A percentile compares a stretch with the other conserved stretches of the same genome.
Evolutionary conservation across 2,113 vertebrate genomes (phyloP).

Genomic region (Ranitomeya variabilis): DNA sequence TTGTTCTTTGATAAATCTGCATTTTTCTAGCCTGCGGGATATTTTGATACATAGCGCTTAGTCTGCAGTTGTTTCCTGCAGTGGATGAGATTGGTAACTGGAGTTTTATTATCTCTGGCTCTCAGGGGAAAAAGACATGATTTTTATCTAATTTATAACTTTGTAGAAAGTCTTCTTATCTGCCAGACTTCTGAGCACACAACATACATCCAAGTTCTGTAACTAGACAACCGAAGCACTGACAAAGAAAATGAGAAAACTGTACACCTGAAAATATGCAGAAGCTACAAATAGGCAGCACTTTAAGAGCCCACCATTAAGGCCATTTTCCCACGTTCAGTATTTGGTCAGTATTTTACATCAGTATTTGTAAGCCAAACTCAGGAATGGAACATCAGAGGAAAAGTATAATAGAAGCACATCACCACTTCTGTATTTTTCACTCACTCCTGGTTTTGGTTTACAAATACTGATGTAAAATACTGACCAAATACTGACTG

Average conservation of each 20-base stretch:
- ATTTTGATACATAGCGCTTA: constrained; percentile 10
- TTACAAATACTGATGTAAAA: too few species aligned
- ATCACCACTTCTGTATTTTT: too few species aligned
- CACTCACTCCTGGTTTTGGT: too few species aligned
- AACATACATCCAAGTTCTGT: constrained; percentile 9
- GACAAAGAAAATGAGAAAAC: background rate
- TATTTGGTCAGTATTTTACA: background rate
- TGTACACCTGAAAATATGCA: background rate
- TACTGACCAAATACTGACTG: too few species aligned
- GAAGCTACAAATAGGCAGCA: background rate
- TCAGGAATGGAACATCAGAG: too few species aligned
- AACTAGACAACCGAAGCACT: background rate
- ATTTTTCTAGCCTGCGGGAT: background rate
- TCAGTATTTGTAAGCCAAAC: background rate
- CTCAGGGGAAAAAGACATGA: constrained; percentile 13
- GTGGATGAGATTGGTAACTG: constrained; percentile 18
- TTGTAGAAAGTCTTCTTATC: constrained; percentile 22
- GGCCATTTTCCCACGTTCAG: too few species aligned
- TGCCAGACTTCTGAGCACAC: background rate
- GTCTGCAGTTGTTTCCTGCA: constrained; percentile 2
- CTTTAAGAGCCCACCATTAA: background rate
- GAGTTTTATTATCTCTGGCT: constrained; percentile 22
- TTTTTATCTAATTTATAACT: constrained; percentile 36
- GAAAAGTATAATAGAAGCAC: too few species aligned
- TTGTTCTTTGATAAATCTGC: constrained; percentile 8